Conservation (phyloP, 2,797 vertebrate species). For the Rhinatrema bivittatum region DNA sequence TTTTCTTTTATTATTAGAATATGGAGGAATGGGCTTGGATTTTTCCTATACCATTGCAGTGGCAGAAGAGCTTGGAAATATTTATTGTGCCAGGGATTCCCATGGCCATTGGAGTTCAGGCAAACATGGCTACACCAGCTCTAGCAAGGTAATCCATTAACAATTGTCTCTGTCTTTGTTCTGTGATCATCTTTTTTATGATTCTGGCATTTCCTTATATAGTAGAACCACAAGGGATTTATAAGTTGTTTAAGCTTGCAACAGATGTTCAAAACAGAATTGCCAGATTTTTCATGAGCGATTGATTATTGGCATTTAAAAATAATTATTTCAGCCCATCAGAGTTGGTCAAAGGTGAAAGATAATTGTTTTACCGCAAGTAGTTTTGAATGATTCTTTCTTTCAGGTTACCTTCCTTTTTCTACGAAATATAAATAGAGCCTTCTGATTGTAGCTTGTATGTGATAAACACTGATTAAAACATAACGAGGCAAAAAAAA, state of each 20-base stretch:
- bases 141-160: constrained; percentile 66
- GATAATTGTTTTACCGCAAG: too few species aligned
- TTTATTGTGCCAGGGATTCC: constrained; percentile 72
- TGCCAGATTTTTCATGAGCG: not conserved
- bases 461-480: too few species aligned
- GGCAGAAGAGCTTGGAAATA: constrained; percentile 75
- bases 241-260: not conserved
- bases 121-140: constrained; percentile 77
- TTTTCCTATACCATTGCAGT: constrained; percentile 78
- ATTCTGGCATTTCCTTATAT: not conserved
- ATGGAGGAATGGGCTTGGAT: constrained; percentile 78
- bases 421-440: too few species aligned
- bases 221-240: not conserved
- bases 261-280: too few species aligned
- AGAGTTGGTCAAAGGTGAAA: too few species aligned
- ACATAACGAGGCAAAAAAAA: too few species aligned
- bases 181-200: too few species aligned
- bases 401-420: too few species aligned
- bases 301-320: too few species aligned
- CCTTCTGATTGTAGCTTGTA: too few species aligned
- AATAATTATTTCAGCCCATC: too few species aligned
- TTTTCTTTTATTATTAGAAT: constrained; percentile 54
- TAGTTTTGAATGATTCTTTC: too few species aligned
- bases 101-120: constrained; percentile 79
- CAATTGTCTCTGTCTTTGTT: not conserved